Percentiles rank a stretch among this genome's conserved stretches.
phyloP scores from a whole-genome alignment of 2,113 vertebrate species.

The Rhinopithecus roxellana region DNA sequence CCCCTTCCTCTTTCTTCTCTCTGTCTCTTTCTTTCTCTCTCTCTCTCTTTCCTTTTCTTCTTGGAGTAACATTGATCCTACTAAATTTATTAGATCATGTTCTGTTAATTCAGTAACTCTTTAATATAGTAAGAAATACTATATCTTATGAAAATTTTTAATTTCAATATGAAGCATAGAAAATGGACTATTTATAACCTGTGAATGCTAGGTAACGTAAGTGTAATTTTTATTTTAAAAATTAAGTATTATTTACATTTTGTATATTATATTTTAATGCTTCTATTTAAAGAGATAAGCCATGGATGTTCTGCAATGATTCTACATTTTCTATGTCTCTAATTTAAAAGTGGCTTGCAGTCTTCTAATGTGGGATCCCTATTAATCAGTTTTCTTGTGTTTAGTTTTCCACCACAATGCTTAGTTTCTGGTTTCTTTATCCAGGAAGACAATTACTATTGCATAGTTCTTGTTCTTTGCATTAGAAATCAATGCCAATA shows the following conservation, averaged over 20 bases:
- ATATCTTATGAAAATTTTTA: slow-evolving; percentile 17
- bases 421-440: neutral
- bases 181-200: neutral
- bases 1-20: neutral
- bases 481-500: slow-evolving; percentile 34
- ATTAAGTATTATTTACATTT: neutral
- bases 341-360: slow-evolving; percentile 11
- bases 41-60: neutral
- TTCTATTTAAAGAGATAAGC: neutral
- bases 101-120: slow-evolving; percentile 19
- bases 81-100: neutral
- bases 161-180: neutral
- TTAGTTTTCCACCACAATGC: slow-evolving; percentile 45
- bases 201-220: neutral
- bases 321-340: slow-evolving; percentile 4
- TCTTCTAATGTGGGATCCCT: slow-evolving; percentile 34
- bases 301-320: neutral
- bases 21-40: neutral
- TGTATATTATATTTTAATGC: neutral
- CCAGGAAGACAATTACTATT: neutral
- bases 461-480: slow-evolving; percentile 17
- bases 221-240: neutral
- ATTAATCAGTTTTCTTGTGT: neutral
- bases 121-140: neutral
- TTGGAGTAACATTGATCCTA: neutral